A percentile compares a stretch with the other conserved stretches of the same genome.
Conservation (phyloP, 2,113 vertebrate species). For the Calonectris borealis region DNA sequence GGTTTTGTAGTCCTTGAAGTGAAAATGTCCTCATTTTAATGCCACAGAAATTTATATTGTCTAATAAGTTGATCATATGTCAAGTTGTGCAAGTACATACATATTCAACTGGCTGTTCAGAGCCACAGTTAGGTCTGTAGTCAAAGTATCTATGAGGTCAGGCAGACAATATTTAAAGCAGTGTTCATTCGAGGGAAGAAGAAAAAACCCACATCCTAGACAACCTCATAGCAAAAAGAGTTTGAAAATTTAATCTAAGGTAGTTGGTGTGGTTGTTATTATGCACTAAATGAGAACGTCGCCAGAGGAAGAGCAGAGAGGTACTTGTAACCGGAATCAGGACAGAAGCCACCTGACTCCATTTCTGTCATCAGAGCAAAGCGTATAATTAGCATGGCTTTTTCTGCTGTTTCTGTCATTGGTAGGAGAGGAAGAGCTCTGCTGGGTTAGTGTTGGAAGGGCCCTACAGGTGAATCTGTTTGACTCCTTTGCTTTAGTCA, state of each 20-base stretch:
- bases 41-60: not conserved
- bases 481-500: not conserved
- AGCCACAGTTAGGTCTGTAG: not conserved
- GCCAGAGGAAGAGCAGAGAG: not conserved
- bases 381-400: not conserved
- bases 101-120: not conserved
- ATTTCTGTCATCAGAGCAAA: conserved; percentile 8
- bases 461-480: not conserved
- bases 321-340: not conserved
- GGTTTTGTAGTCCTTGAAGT: not conserved
- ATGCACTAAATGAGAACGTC: not conserved
- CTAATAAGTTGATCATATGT: not conserved
- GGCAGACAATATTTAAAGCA: not conserved
- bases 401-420: not conserved
- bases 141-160: not conserved
- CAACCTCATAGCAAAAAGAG: not conserved
- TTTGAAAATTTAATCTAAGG: not conserved
- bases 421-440: not conserved
- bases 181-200: not conserved
- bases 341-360: conserved; percentile 5
- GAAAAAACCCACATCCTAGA: not conserved
- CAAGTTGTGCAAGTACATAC: not conserved
- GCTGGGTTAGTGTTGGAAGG: not conserved
- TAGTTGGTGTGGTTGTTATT: not conserved
- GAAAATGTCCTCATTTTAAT: not conserved